These are phyloP conservation scores for Tetramorium bicarinatum DNA, from an alignment of 2,888 invertebrate species.

Conservation along the genomic window DNA sequence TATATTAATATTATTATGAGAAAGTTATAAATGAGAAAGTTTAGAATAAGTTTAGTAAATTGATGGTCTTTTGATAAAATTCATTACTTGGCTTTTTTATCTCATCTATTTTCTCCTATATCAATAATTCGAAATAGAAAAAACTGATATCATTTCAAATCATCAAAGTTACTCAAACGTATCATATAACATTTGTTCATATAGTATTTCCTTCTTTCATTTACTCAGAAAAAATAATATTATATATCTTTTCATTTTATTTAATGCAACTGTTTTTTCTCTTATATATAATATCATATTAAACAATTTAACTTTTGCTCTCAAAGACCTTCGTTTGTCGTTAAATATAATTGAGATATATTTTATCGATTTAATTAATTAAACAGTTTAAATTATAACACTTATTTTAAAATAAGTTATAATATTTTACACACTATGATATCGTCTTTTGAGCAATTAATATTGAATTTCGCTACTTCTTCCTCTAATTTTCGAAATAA, in stretches of 20 bases:
- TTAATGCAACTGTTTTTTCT: neutral
- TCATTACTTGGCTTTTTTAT: conserved; percentile 1
- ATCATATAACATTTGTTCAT: neutral
- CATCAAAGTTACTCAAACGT: neutral
- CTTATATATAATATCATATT: neutral
- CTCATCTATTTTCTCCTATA: neutral
- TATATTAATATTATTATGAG: conserved; percentile 9
- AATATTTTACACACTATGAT: neutral
- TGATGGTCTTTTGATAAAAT: conserved; percentile 1
- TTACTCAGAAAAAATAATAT: neutral
- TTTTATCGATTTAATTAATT: neutral
- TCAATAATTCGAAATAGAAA: neutral
- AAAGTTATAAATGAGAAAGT: neutral
- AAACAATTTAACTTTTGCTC: neutral
- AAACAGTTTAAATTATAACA: neutral
- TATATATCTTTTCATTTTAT: neutral
- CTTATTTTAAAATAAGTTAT: neutral
- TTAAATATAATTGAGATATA: neutral
- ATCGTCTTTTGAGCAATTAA: neutral
- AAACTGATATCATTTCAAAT: neutral
- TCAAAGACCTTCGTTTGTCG: neutral
- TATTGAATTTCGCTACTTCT: neutral
- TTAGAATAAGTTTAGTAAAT: neutral
- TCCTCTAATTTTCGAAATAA: neutral
- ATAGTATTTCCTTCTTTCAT: neutral